Percentiles rank a stretch among this genome's conserved stretches.
These are phyloP conservation scores for Corythornis cristatus DNA, from an alignment of 2,113 vertebrate species.

Conservation along the genomic window DNA sequence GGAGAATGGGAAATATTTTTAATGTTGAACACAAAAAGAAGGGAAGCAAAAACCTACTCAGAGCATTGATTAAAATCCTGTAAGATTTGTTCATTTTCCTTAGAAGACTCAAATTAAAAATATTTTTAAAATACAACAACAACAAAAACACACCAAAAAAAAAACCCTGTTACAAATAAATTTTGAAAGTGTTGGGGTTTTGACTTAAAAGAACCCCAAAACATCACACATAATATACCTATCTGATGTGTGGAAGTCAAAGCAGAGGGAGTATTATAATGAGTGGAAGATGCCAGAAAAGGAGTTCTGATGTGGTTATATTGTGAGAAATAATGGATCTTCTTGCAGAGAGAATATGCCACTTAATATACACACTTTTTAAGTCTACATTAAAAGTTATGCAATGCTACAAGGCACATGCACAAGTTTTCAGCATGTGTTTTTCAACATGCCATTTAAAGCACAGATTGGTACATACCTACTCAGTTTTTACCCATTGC, in stretches of 20 bases:
- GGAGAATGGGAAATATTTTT: background rate
- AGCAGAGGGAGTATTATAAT: background rate
- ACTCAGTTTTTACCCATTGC: background rate
- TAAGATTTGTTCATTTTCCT: background rate
- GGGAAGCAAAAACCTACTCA: background rate
- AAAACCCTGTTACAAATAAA: background rate
- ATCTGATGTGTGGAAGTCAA: fast-evolving
- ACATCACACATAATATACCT: background rate
- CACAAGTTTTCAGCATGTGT: background rate
- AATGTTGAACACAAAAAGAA: background rate
- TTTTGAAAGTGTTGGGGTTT: background rate
- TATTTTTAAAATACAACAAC: no score
- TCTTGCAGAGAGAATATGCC: background rate
- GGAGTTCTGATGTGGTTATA: background rate
- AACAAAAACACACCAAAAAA: no score
- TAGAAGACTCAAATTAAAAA: background rate
- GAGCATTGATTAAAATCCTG: background rate
- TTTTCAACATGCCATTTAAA: background rate
- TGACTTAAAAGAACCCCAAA: background rate
- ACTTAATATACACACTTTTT: background rate
- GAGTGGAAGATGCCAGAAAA: background rate
- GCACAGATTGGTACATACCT: background rate
- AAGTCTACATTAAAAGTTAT: background rate
- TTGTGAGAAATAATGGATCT: background rate
- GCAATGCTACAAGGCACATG: background rate